These are phyloP conservation scores for Bombus turneri DNA, from an alignment of 1,140 invertebrate genomes.

Conservation along the genomic window DNA sequence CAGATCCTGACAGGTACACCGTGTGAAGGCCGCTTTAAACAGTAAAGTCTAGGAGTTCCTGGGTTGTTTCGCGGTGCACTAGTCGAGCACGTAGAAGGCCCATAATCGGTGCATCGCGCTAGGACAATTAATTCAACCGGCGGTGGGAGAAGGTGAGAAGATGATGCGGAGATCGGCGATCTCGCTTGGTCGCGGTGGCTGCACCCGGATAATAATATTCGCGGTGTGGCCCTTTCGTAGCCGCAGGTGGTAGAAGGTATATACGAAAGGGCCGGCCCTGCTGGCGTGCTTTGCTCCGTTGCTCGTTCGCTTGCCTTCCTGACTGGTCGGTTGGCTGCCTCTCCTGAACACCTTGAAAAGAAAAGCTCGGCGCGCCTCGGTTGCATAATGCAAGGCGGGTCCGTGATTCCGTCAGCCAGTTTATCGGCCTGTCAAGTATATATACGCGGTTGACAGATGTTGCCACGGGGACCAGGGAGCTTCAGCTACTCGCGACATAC, in stretches of 20 bases:
- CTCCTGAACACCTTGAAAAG: slow-evolving; percentile 41
- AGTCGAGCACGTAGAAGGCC: background rate
- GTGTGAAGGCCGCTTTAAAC: background rate
- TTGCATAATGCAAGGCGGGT: slow-evolving; percentile 65
- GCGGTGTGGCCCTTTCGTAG: slow-evolving; percentile 34
- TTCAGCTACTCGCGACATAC: slow-evolving; percentile 35
- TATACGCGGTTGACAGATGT: slow-evolving; percentile 63
- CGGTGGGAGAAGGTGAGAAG: slow-evolving; percentile 31
- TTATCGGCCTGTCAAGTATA: slow-evolving; percentile 64
- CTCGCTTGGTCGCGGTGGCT: slow-evolving; percentile 48
- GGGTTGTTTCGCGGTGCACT: background rate
- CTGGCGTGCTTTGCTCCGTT: background rate
- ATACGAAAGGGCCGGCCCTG: slow-evolving; percentile 13
- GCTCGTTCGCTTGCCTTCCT: slow-evolving; percentile 14
- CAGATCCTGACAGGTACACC: background rate
- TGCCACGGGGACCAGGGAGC: slow-evolving; percentile 34
- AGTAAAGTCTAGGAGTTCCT: background rate
- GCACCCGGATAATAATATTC: slow-evolving; percentile 61
- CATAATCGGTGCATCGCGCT: slow-evolving; percentile 8
- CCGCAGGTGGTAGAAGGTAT: slow-evolving; percentile 42
- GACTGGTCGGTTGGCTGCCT: slow-evolving; percentile 4
- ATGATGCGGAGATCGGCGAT: slow-evolving; percentile 43
- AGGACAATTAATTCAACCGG: slow-evolving; percentile 28
- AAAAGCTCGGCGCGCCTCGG: slow-evolving; percentile 49
- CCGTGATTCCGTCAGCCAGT: slow-evolving; percentile 60